Percentiles rank a stretch among this genome's conserved stretches.
Evolutionary conservation across 2,113 vertebrate genomes (phyloP).

Genomic region (Nanorana parkeri): DNA sequence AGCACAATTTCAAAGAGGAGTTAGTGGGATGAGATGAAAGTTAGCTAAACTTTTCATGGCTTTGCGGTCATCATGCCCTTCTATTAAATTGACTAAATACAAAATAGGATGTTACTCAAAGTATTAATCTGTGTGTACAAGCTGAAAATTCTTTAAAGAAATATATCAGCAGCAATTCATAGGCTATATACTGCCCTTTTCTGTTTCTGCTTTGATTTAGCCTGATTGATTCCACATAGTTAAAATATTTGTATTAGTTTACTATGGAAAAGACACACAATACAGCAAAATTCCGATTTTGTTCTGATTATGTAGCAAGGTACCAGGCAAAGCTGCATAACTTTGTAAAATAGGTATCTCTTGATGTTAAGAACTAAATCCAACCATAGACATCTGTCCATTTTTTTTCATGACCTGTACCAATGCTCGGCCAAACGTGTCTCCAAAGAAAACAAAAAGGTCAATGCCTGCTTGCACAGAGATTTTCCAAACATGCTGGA

Average conservation of each 20-base stretch:
- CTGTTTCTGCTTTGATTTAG: conserved; percentile 11
- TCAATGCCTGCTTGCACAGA: no score
- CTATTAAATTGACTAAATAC: conserved; percentile 62
- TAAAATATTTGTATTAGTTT: conserved; percentile 8
- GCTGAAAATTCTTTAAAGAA: conserved; percentile 17
- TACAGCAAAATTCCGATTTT: no score
- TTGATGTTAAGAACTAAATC: no score
- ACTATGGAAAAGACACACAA: not conserved
- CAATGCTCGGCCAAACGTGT: no score
- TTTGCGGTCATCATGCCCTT: conserved; percentile 64
- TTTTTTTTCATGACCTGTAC: no score
- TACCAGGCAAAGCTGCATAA: no score
- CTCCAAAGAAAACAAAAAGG: no score
- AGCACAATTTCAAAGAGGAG: conserved; percentile 47
- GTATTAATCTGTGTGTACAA: conserved; percentile 39
- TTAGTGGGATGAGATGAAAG: conserved; percentile 18
- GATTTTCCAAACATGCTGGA: no score
- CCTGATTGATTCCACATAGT: conserved; percentile 13
- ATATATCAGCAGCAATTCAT: conserved; percentile 15
- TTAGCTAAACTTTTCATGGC: conserved; percentile 6
- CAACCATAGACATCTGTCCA: no score
- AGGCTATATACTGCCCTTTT: not conserved
- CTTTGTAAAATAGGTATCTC: no score
- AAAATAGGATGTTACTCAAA: conserved; percentile 55
- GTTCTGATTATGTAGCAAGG: no score